A percentile compares a stretch with the other conserved stretches of the same genome.
Conservation (phyloP, 2,888 invertebrate species). For the Ethmia dodecea region DNA sequence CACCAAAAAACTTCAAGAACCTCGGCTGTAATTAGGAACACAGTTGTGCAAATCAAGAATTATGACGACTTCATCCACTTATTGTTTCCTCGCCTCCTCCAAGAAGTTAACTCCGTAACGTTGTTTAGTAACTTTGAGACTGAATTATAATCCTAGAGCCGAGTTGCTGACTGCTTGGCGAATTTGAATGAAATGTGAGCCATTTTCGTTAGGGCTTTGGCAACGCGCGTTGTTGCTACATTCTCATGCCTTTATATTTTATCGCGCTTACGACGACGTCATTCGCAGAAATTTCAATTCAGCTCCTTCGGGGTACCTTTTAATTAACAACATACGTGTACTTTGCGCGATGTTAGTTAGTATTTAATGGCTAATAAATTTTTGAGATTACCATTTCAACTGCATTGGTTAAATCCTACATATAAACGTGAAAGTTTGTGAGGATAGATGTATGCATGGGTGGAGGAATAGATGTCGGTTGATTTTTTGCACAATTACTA, state of each 20-base stretch:
- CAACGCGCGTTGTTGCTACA: conserved; percentile 1
- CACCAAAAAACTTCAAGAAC: no score
- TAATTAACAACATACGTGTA: not conserved
- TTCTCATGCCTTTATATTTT: conserved; percentile 3
- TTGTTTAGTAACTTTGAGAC: conserved; percentile 22
- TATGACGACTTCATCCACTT: no score
- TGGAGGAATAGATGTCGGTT: no score
- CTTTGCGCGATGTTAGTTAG: no score
- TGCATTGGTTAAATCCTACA: no score
- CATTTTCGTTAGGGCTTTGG: conserved; percentile 4
- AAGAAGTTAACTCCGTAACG: conserved; percentile 3
- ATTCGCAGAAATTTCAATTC: not conserved
- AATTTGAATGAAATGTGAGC: conserved; percentile 34
- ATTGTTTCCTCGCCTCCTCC: not conserved
- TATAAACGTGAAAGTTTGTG: no score
- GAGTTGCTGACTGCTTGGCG: conserved; percentile 21
- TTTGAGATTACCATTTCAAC: no score
- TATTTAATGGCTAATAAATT: no score
- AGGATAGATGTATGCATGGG: no score
- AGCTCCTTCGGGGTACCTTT: not conserved
- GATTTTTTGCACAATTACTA: no score
- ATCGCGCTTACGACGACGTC: not conserved
- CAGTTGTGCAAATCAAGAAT: conserved; percentile 1
- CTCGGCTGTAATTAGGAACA: no score
- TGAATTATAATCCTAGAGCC: conserved; percentile 30